Percentiles rank a stretch among this genome's conserved stretches.
phyloP scores from a whole-genome alignment of 2,888 invertebrate species.

The Cancer borealis region DNA sequence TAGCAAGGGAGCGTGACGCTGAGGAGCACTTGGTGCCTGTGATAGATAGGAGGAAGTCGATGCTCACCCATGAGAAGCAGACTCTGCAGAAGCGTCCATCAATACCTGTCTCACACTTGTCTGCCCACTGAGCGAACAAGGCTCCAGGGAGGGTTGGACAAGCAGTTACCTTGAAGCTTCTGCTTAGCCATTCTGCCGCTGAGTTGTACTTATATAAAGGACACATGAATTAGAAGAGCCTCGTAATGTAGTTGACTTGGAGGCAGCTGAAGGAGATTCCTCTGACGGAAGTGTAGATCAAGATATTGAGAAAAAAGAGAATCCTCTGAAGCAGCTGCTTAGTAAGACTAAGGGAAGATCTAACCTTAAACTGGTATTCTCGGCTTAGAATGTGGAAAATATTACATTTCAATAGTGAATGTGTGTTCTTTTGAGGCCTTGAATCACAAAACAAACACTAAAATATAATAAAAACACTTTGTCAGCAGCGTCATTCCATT shows the following conservation, averaged over 20 bases:
- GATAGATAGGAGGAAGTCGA: not conserved
- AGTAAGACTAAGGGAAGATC: not conserved
- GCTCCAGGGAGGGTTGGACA: not conserved
- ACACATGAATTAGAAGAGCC: not conserved
- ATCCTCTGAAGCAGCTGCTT: not conserved
- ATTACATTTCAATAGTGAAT: not conserved
- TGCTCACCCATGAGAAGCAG: not conserved
- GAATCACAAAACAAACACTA: not conserved
- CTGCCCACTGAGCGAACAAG: not conserved
- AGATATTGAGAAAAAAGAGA: not conserved
- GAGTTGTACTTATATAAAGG: not conserved
- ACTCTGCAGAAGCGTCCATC: not conserved
- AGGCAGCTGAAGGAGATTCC: not conserved
- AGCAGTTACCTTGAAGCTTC: not conserved
- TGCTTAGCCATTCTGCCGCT: not conserved
- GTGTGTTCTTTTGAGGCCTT: not conserved
- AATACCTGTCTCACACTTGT: not conserved
- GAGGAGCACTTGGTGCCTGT: not conserved
- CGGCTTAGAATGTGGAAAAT: not conserved
- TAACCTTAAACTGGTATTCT: not conserved
- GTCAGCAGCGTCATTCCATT: not conserved
- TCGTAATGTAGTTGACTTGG: not conserved
- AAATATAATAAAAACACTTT: not conserved
- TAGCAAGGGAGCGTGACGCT: not conserved
- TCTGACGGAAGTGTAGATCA: not conserved